These are phyloP conservation scores for Scalopus aquaticus DNA, from an alignment of 2,113 vertebrate genomes.

Conservation along the genomic window DNA sequence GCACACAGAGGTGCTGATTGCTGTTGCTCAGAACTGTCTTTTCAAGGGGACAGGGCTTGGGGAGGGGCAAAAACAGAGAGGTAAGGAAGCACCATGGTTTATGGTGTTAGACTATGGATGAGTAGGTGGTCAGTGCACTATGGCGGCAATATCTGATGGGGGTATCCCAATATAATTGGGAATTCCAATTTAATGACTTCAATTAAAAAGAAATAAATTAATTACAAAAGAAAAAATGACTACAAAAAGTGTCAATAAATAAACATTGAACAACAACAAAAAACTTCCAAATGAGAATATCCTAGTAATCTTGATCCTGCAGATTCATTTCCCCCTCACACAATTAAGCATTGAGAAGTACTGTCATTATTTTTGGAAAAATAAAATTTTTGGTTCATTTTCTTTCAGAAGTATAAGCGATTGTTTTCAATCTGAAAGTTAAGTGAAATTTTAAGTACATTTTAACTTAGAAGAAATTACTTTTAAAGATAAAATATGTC, in stretches of 20 bases:
- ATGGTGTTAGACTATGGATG: too few species aligned
- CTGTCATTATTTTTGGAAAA: background rate
- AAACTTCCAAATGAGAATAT: too few species aligned
- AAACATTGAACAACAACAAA: too few species aligned
- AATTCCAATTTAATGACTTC: too few species aligned
- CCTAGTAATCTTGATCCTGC: background rate
- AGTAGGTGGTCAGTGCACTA: too few species aligned
- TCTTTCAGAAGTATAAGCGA: background rate
- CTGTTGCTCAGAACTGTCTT: background rate
- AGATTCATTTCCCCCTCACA: background rate
- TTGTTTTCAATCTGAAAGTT: background rate
- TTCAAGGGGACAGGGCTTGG: background rate
- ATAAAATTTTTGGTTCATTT: background rate
- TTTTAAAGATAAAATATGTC: conserved; percentile 26
- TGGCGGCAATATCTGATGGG: too few species aligned
- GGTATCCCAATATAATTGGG: too few species aligned
- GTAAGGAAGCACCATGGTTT: too few species aligned
- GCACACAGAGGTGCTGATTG: background rate
- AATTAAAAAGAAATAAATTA: too few species aligned
- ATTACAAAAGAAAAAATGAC: too few species aligned
- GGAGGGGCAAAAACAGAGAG: too few species aligned
- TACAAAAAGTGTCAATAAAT: too few species aligned
- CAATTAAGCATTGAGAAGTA: background rate
- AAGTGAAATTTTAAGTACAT: background rate
- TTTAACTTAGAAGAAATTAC: background rate